phyloP scores from a whole-genome alignment of 2,888 invertebrate species.

The Cotesia congregata region DNA sequence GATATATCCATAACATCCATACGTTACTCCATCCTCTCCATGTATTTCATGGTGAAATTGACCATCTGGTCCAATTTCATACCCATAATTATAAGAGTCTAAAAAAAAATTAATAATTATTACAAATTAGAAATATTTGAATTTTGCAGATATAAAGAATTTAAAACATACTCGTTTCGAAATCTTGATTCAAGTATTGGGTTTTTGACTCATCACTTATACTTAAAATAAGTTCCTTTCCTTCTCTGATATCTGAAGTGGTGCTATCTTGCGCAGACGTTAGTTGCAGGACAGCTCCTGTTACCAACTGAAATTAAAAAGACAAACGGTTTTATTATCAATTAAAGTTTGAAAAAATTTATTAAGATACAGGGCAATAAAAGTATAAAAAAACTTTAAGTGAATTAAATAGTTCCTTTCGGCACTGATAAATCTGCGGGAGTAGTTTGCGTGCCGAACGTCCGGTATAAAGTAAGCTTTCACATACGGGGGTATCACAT shows the following conservation, averaged over 20 bases:
- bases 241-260: slow-evolving; percentile 51
- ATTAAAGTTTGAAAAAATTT: neutral
- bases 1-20: slow-evolving; percentile 85
- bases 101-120: slow-evolving; percentile 29
- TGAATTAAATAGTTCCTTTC: neutral
- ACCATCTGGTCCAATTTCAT: slow-evolving; percentile 79
- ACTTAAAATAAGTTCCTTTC: slow-evolving; percentile 79
- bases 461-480: slow-evolving; percentile 38
- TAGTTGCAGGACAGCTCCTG: slow-evolving; percentile 68
- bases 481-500: neutral
- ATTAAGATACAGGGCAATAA: neutral
- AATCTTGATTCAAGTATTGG: slow-evolving; percentile 83
- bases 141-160: neutral
- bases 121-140: neutral
- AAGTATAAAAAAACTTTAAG: neutral
- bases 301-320: slow-evolving; percentile 68
- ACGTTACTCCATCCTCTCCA: slow-evolving; percentile 83
- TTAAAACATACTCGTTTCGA: slow-evolving; percentile 78
- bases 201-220: slow-evolving; percentile 81
- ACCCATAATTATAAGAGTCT: slow-evolving; percentile 84
- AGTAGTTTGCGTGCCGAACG: slow-evolving; percentile 2
- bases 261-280: slow-evolving; percentile 51
- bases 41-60: slow-evolving; percentile 86
- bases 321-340: neutral
- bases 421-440: neutral